These are phyloP conservation scores for Eucera pruinosa DNA, from an alignment of 2,888 invertebrate species.

Conservation along the genomic window DNA sequence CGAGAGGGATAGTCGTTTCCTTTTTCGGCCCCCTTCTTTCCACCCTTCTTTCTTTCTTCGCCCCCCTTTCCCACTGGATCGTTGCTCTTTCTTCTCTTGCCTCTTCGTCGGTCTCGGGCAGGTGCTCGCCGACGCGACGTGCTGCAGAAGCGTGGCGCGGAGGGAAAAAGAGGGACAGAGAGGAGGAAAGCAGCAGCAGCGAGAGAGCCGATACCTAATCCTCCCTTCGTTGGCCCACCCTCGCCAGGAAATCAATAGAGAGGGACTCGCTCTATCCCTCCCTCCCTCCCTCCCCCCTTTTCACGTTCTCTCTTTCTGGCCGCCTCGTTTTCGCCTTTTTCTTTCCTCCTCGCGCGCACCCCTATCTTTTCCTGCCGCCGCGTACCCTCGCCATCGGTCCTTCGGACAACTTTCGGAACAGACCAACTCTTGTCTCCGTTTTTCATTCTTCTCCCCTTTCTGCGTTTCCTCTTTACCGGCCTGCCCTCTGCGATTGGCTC, in stretches of 20 bases:
- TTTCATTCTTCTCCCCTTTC: background rate
- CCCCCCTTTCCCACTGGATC: background rate
- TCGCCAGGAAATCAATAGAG: constrained; percentile 74
- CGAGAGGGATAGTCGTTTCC: constrained; percentile 39
- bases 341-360: too few species aligned
- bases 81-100: background rate
- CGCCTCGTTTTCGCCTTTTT: constrained; percentile 29
- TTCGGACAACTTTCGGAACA: constrained; percentile 50
- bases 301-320: constrained; percentile 23
- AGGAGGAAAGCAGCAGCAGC: constrained; percentile 37
- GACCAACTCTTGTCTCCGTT: constrained; percentile 24
- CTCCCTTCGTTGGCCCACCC: constrained; percentile 74
- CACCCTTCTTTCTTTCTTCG: background rate
- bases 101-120: constrained; percentile 33
- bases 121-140: constrained; percentile 65
- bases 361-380: constrained; percentile 14
- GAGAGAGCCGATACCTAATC: constrained; percentile 76
- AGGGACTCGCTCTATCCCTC: constrained; percentile 57
- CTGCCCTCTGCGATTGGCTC: constrained; percentile 23
- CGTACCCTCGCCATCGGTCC: constrained; percentile 21
- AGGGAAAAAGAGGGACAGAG: constrained; percentile 9
- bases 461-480: background rate
- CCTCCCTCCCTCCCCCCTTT: constrained; percentile 13
- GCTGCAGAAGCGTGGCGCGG: constrained; percentile 50
- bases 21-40: constrained; percentile 29